A percentile compares a stretch with the other conserved stretches of the same genome.
Conservation (phyloP, 2,888 invertebrate genomes). For the Melipona bicolor region DNA sequence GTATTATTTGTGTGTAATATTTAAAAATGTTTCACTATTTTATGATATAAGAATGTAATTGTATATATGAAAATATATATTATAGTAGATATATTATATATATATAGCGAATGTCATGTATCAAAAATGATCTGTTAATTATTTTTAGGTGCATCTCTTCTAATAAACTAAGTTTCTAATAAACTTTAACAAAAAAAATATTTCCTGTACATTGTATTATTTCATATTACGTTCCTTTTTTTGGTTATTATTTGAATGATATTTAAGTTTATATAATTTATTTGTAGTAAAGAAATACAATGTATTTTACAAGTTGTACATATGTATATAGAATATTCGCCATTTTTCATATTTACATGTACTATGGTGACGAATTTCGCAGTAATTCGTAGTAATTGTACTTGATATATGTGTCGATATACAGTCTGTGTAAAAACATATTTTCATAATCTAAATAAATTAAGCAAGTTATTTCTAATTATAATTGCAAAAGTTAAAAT, state of each 20-base stretch:
- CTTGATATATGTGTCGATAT: not conserved
- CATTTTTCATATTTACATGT: constrained; percentile 24
- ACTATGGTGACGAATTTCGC: not conserved
- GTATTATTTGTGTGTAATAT: not conserved
- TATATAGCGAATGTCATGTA: not conserved
- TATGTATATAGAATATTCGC: not conserved
- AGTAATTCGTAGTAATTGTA: not conserved
- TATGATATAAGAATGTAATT: not conserved
- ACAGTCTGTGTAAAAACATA: not conserved
- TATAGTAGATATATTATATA: too few relatives aligned
- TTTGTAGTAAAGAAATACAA: not conserved
- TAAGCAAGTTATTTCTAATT: not conserved
- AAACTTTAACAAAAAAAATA: not conserved
- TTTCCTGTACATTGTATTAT: not conserved
- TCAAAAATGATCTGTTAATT: not conserved
- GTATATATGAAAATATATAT: too few relatives aligned
- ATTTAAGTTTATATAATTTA: not conserved
- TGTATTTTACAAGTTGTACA: not conserved
- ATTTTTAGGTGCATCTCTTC: too few relatives aligned
- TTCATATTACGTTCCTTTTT: not conserved
- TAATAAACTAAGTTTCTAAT: too few relatives aligned
- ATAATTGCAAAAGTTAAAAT: not conserved
- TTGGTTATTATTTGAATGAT: not conserved
- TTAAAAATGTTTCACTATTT: not conserved
- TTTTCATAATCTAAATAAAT: not conserved